Evolutionary conservation across 2,113 vertebrate genomes (phyloP), one percentile per base, ranked within the genome.

Genomic region (Phycodurus eques): DNA sequence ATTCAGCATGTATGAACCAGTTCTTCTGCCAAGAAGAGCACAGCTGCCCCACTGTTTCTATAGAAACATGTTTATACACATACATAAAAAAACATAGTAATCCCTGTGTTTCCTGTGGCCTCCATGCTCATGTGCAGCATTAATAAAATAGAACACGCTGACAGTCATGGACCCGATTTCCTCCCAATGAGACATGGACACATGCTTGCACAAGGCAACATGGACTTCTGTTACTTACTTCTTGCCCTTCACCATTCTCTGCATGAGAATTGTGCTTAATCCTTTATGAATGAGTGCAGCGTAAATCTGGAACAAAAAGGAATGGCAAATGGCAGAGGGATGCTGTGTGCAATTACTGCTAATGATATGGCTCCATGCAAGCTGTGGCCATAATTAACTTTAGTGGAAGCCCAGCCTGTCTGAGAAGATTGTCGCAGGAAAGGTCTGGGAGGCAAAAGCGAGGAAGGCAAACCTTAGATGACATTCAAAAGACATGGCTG

Each of bases 351-450:
- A 84, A 85, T 85, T 87, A 90, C 81, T 74, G 82, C 77, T 89
- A 91, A 91, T 90, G 88, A 89, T 82, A 89, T 80, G 75, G 71
- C 76, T 88, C 67, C 73, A 70, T 83, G 80, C 83, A 88, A 88
- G 86, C 88, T 87, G 89, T 78, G 86, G 81, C 83, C 83, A 57
- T 88, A 87, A 90, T 91, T 90, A 85, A 81, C 70, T 80, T 67
- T 60, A 73, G 80, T 85, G 80, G 81, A 86, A 80, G 81, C 75
- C 65, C 64, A 69, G 77, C 67, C 79, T 59, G 60, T 68, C 49
- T 57, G 75, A 73, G 66, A 70, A 77, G 86, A 85, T 68, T 73
- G 76, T 79, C 56, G 11, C 47, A 77, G 73, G 75, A 75, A 72
- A 73, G 75, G 71, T 56, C 71, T 49, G 17, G n/a, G 66, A 72